Conservation (phyloP, 2,888 invertebrate species). For the Volucella zonaria region DNA sequence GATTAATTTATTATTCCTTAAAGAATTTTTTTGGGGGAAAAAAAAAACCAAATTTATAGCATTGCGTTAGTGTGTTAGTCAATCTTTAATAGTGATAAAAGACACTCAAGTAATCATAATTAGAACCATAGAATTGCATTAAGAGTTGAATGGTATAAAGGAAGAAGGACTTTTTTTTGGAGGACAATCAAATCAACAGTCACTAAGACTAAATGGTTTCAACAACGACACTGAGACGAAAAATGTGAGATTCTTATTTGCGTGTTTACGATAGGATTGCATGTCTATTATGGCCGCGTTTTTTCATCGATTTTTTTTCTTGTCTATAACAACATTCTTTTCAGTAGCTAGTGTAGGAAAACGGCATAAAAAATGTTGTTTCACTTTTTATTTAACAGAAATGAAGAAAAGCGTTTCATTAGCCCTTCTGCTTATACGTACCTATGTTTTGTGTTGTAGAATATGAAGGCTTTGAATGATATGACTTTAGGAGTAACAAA, state of each 20-base stretch:
- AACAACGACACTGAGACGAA: conserved; percentile 52
- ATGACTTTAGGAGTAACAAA: too few species aligned
- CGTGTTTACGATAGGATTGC: conserved; percentile 72
- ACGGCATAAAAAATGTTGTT: too few species aligned
- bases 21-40: neutral
- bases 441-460: too few species aligned
- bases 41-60: conserved; percentile 12
- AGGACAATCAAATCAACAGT: conserved; percentile 49
- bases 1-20: conserved; percentile 3
- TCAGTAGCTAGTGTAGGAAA: conserved; percentile 47
- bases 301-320: conserved; percentile 67
- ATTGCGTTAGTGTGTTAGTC: conserved; percentile 38
- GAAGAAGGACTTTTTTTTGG: conserved; percentile 7
- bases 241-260: conserved; percentile 66
- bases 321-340: conserved; percentile 53
- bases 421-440: too few species aligned
- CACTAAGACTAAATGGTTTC: conserved; percentile 46
- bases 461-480: too few species aligned
- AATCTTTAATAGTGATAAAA: conserved; percentile 42
- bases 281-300: conserved; percentile 64
- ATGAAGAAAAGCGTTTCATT: too few species aligned
- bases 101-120: conserved; percentile 32
- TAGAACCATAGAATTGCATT: conserved; percentile 41
- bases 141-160: neutral
- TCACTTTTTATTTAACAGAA: too few species aligned